These are phyloP conservation scores for Moxostoma hubbsi DNA, from an alignment of 2,797 vertebrate species.

Conservation along the genomic window DNA sequence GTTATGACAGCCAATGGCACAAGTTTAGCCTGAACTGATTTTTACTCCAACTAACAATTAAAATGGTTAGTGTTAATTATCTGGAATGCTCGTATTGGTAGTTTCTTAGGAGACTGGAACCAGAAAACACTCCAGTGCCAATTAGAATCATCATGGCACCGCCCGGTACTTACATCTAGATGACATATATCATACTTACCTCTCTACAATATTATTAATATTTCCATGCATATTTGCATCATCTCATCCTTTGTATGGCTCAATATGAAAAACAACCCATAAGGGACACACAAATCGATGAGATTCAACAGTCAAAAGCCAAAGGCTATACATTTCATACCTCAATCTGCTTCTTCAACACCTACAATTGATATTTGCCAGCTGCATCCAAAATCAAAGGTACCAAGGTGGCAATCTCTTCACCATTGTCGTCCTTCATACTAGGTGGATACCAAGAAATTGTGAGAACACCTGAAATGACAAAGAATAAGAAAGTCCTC, in stretches of 20 bases:
- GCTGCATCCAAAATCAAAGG: constrained; percentile 89
- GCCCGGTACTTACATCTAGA: background rate
- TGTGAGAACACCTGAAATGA: constrained; percentile 85
- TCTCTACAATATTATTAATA: constrained; percentile 91
- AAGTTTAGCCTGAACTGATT: no score
- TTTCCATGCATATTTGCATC: constrained; percentile 88
- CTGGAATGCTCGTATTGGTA: no score
- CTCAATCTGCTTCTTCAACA: constrained; percentile 59
- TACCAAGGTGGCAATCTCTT: constrained; percentile 84
- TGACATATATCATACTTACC: constrained; percentile 76
- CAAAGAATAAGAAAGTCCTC: constrained; percentile 40
- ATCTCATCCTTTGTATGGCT: constrained; percentile 90
- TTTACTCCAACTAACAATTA: no score
- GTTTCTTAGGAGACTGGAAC: no score
- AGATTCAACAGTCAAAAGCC: background rate
- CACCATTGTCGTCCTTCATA: constrained; percentile 88
- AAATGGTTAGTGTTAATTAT: no score
- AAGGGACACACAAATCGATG: background rate
- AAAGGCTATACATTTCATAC: background rate
- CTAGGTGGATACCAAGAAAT: constrained; percentile 94
- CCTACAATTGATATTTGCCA: constrained; percentile 91
- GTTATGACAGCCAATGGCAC: no score
- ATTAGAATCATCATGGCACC: no score
- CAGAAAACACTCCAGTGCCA: no score
- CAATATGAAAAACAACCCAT: constrained; percentile 93